Evolutionary conservation across 1,140 invertebrate species (phyloP).

Genomic region (Caligus rogercresseyi): DNA sequence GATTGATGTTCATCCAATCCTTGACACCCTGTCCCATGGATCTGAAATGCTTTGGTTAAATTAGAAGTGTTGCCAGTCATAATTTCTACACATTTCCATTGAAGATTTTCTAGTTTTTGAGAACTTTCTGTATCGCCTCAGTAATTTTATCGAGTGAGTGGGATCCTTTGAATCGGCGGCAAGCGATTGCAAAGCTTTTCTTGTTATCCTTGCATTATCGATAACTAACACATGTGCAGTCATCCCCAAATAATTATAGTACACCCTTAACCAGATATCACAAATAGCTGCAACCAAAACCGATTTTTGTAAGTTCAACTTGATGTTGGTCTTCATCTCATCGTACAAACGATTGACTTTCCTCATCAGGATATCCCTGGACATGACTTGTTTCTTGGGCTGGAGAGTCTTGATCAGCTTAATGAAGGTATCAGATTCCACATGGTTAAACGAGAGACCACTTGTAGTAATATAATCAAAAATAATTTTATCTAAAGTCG

Average conservation of each 20-base stretch:
- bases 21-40: too few relatives aligned
- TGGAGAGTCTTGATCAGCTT: too few relatives aligned
- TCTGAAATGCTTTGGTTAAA: background rate
- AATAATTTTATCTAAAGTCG: too few relatives aligned
- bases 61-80: background rate
- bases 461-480: too few relatives aligned
- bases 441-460: too few relatives aligned
- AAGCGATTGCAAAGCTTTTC: background rate
- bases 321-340: too few relatives aligned
- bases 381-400: too few relatives aligned
- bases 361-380: too few relatives aligned
- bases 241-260: background rate
- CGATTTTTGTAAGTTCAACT: too few relatives aligned
- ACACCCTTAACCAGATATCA: background rate
- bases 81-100: background rate
- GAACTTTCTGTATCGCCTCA: background rate
- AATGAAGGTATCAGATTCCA: too few relatives aligned
- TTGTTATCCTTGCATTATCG: background rate
- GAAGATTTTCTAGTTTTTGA: background rate
- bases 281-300: too few relatives aligned
- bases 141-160: background rate
- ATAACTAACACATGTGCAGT: background rate
- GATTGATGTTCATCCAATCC: background rate
- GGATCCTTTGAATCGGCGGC: background rate
- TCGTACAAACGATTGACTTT: too few relatives aligned